Base-by-base conservation (phyloP, 1,140 invertebrate genomes). In the Gerris buenoi region DNA sequence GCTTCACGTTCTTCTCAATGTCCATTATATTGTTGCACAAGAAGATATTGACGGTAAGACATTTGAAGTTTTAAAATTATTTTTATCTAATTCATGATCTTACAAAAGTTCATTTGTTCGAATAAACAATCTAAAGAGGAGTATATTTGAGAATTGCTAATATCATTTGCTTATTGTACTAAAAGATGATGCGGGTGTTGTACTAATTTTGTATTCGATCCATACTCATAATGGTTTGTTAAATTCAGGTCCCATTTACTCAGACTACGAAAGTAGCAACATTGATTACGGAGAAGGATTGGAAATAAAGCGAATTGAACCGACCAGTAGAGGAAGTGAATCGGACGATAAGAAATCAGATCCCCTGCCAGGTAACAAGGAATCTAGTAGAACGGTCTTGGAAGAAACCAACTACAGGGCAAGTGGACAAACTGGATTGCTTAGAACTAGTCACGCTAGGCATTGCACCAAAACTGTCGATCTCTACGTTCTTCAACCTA, bases 391-490 rank as follows among this genome's bases (percentile, higher is more conserved):
- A 46, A 18, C 18, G 5, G 33, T 46, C 5, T 46, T 18, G 33
- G 33, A 46, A 10, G 33, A 46, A 46, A 46, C 18, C 18, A 46
- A 46, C 33, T 46, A 46, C 18, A 46, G 33, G 18, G 18, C 33
- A 5, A 46, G 18, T 46, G 33, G 33, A 46, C 58, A 22, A 22
- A 60, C 58, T 22, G 15, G 15, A 22, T 60, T 22, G 3, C 23
- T 25, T 22, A 66, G 57, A 33, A 68, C 74, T 58, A 74, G 72
- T 76, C 79, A n/a, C 73, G 81, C 28, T 73, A 79, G 89, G 25
- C 84, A 88, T 0, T 95, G 93, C 72, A 91, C 93, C 75, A 88
- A 91, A 68, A 88, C 88, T 74, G 88, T 90, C 0, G 89, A 93
- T 76, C 82, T 95, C 0, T 95, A 93, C 75, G 87, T 89, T 66